phyloP scores from a whole-genome alignment of 2,113 vertebrate species.

The Perca schrenkii region DNA sequence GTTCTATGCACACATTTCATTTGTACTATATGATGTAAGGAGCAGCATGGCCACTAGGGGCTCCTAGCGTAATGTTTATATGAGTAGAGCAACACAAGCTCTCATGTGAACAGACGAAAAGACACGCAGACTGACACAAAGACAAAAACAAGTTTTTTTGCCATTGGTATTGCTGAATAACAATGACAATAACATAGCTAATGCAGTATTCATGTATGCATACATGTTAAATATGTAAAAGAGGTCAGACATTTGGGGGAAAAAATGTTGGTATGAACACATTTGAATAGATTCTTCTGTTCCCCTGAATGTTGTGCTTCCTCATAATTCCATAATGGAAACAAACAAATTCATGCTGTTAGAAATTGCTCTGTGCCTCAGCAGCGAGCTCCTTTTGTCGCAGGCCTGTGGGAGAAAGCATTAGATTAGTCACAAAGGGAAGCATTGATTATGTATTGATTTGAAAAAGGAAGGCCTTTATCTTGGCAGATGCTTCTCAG shows the following conservation, averaged over 20 bases:
- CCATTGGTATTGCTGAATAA: not conserved
- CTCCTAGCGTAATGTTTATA: not conserved
- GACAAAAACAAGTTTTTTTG: not conserved
- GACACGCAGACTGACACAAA: too few species aligned
- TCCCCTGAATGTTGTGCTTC: not conserved
- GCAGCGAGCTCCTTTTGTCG: not conserved
- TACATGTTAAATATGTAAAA: not conserved
- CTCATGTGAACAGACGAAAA: conserved; percentile 3
- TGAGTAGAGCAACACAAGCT: not conserved
- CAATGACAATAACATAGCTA: too few species aligned
- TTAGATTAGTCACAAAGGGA: conserved; percentile 22
- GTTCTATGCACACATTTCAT: not conserved
- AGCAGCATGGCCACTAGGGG: conserved; percentile 24
- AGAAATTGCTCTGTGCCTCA: conserved; percentile 6
- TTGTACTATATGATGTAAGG: not conserved
- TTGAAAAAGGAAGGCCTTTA: conserved; percentile 24
- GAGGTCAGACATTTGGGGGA: not conserved
- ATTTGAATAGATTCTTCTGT: not conserved
- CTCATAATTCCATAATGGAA: not conserved
- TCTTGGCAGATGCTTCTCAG: conserved; percentile 16
- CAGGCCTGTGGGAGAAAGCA: conserved; percentile 26
- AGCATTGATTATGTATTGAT: conserved; percentile 55
- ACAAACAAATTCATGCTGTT: conserved; percentile 27
- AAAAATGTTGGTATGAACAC: not conserved
- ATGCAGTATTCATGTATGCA: not conserved